Percentiles rank a stretch among this genome's conserved stretches.
Conservation (phyloP, 2,797 vertebrate genomes). For the Prionace glauca region DNA sequence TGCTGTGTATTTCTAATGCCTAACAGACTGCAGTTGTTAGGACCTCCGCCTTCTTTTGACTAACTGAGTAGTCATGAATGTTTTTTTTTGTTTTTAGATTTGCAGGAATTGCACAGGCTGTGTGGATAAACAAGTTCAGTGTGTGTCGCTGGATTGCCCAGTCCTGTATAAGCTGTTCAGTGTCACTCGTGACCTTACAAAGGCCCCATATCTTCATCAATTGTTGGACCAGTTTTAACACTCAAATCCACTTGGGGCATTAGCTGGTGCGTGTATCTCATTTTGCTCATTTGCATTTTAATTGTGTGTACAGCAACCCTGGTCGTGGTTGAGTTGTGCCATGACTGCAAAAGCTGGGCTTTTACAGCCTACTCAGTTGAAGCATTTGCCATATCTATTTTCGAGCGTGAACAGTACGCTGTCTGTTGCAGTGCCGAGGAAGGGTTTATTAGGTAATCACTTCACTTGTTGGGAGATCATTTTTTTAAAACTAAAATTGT, state of each 20-base stretch:
- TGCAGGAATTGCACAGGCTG: constrained; percentile 83
- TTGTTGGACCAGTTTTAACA: constrained; percentile 90
- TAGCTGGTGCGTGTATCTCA: constrained; percentile 60
- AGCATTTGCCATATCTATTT: background rate
- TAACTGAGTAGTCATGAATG: background rate
- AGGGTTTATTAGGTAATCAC: background rate
- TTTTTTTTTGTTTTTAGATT: constrained; percentile 59
- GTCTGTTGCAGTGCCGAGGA: background rate
- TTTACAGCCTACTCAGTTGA: background rate
- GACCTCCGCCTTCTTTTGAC: background rate
- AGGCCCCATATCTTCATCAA: constrained; percentile 87
- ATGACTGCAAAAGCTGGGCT: background rate
- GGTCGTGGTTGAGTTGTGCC: background rate
- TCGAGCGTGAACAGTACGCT: background rate
- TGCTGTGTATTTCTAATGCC: background rate
- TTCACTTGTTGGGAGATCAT: constrained; percentile 26
- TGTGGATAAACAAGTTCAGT: constrained; percentile 76
- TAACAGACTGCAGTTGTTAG: background rate
- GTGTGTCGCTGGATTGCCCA: constrained; percentile 85
- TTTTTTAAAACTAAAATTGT: constrained; percentile 1
- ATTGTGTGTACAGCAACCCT: background rate
- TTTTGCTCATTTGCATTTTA: constrained; percentile 42
- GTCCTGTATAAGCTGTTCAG: constrained; percentile 84
- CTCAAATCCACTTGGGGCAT: constrained; percentile 50
- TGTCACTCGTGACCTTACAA: constrained; percentile 78